These are phyloP conservation scores for Pangasius sanitwongsei DNA, from an alignment of 2,797 vertebrate genomes.

Conservation along the genomic window DNA sequence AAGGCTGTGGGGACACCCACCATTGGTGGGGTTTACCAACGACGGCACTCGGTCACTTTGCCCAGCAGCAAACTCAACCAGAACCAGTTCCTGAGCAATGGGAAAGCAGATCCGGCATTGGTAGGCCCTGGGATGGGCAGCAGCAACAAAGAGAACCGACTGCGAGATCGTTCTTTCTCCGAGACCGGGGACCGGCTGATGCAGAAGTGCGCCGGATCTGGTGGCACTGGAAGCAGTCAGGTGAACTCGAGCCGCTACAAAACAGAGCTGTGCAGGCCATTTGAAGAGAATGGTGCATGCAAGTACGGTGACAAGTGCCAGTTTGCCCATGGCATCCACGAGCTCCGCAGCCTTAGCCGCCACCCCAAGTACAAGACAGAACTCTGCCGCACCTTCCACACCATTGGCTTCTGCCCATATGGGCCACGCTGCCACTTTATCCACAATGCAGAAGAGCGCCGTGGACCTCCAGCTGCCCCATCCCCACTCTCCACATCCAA, in stretches of 20 bases:
- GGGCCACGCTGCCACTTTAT: conserved; percentile 94
- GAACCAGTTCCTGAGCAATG: conserved; percentile 91
- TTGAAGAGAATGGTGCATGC: conserved; percentile 90
- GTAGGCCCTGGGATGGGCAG: conserved; percentile 78
- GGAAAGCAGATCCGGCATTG: conserved; percentile 83
- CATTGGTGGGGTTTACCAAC: conserved; percentile 82
- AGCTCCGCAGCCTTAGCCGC: conserved; percentile 89
- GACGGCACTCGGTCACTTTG: conserved; percentile 91
- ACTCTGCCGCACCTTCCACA: conserved; percentile 95
- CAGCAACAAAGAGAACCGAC: conserved; percentile 89
- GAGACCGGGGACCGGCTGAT: conserved; percentile 93
- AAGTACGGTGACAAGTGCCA: conserved; percentile 94
- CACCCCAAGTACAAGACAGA: conserved; percentile 95
- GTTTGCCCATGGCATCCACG: conserved; percentile 90
- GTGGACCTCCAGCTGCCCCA: conserved; percentile 76
- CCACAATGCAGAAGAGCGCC: conserved; percentile 90
- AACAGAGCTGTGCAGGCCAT: conserved; percentile 91
- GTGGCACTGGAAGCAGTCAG: conserved; percentile 76
- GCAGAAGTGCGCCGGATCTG: conserved; percentile 77
- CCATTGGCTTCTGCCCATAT: conserved; percentile 93
- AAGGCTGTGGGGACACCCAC: conserved; percentile 96
- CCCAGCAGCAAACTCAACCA: conserved; percentile 88
- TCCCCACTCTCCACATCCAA: conserved; percentile 75
- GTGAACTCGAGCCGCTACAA: conserved; percentile 95
- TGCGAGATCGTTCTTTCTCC: conserved; percentile 93